These are phyloP conservation scores for Hirtodrosophila cameraria DNA, from an alignment of 2,888 invertebrate species.

Conservation along the genomic window DNA sequence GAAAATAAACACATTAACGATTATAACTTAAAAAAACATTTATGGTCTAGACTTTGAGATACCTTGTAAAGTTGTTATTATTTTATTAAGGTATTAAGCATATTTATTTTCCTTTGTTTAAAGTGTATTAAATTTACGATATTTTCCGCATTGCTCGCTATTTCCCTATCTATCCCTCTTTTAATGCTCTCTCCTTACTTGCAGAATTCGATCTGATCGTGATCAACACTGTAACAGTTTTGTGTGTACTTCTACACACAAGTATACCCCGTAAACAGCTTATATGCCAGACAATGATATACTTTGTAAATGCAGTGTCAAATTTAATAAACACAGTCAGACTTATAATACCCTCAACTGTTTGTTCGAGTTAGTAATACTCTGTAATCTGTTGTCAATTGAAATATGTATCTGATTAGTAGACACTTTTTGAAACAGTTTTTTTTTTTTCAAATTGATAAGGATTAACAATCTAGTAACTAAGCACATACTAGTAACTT, in stretches of 20 bases:
- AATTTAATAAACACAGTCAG: too few species aligned
- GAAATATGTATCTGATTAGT: slow-evolving; percentile 28
- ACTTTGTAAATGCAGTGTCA: too few species aligned
- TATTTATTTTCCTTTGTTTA: too few species aligned
- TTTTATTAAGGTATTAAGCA: neutral
- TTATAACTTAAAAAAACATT: slow-evolving; percentile 21
- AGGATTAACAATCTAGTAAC: slow-evolving; percentile 15
- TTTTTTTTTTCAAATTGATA: slow-evolving; percentile 34
- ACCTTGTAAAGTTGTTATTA: slow-evolving; percentile 4
- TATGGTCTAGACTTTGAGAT: neutral
- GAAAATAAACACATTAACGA: slow-evolving; percentile 62
- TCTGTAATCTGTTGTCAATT: neutral
- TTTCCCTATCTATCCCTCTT: too few species aligned
- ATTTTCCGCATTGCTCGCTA: too few species aligned
- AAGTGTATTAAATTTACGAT: too few species aligned
- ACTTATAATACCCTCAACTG: slow-evolving; percentile 4
- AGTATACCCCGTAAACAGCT: neutral
- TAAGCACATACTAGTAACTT: neutral
- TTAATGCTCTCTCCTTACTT: too few species aligned
- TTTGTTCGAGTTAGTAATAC: slow-evolving; percentile 2
- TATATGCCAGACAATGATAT: too few species aligned
- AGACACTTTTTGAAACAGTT: slow-evolving; percentile 31
- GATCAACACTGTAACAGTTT: too few species aligned
- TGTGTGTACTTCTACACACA: too few species aligned
- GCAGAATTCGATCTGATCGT: too few species aligned